A percentile compares a stretch with the other conserved stretches of the same genome.
phyloP scores from a whole-genome alignment of 1,140 invertebrate genomes.

The Calosoma granatense region DNA sequence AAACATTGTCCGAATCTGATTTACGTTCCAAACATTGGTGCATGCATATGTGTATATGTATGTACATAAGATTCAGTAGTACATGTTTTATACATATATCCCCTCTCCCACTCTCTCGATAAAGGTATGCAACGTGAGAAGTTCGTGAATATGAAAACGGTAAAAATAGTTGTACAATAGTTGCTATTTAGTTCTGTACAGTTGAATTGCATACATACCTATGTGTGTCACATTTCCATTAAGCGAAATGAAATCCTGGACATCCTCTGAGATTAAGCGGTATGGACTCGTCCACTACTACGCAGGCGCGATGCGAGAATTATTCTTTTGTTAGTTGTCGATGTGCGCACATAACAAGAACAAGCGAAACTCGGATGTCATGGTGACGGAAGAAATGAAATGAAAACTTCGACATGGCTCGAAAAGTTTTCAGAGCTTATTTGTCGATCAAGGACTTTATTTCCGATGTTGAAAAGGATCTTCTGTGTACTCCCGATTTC shows the following conservation, averaged over 20 bases:
- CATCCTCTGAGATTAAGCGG: not conserved
- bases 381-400: not conserved
- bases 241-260: too few species aligned
- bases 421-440: not conserved
- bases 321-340: not conserved
- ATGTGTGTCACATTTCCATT: too few species aligned
- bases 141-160: not conserved
- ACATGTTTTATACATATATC: not conserved
- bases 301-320: not conserved
- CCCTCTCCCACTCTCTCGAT: too few species aligned
- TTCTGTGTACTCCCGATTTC: not conserved
- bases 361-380: not conserved
- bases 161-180: not conserved
- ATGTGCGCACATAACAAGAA: not conserved
- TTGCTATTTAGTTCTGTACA: too few species aligned
- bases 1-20: conserved; percentile 1
- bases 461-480: not conserved
- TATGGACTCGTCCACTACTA: not conserved
- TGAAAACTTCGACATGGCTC: not conserved
- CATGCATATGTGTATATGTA: not conserved
- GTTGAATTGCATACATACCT: too few species aligned
- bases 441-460: not conserved
- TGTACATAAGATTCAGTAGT: not conserved
- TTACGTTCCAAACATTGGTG: not conserved
- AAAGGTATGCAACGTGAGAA: conserved; percentile 1